A percentile compares a stretch with the other conserved stretches of the same genome.
Evolutionary conservation across 2,113 vertebrate genomes (phyloP).

Genomic region (Indicator indicator): DNA sequence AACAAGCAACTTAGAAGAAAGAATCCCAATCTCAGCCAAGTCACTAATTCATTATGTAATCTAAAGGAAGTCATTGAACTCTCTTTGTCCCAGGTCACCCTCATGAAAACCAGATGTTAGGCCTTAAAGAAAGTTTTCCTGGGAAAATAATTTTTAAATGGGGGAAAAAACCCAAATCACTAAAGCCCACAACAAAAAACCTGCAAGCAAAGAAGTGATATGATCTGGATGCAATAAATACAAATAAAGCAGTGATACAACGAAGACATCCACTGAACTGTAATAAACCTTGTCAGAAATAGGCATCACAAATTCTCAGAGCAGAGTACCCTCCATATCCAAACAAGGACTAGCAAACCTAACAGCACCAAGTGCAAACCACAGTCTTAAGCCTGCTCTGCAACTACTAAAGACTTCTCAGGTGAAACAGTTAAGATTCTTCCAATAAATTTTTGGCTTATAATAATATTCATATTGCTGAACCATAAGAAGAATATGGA

Average conservation of each 20-base stretch:
- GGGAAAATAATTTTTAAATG: slow-evolving; percentile 32
- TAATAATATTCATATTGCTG: background rate
- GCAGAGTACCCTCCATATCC: background rate
- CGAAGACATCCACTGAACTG: background rate
- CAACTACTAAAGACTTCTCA: background rate
- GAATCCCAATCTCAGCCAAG: background rate
- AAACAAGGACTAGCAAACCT: background rate
- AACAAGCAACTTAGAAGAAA: background rate
- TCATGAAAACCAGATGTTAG: slow-evolving; percentile 51
- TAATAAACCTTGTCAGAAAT: background rate
- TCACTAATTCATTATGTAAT: slow-evolving; percentile 22
- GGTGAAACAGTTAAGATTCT: background rate
- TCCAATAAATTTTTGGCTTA: background rate
- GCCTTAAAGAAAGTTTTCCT: slow-evolving; percentile 22
- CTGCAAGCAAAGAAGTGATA: background rate
- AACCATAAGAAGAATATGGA: background rate
- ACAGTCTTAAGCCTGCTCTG: background rate
- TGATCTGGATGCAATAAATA: background rate
- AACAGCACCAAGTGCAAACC: background rate
- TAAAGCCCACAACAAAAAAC: background rate
- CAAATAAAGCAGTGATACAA: background rate
- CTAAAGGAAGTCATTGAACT: slow-evolving; percentile 32
- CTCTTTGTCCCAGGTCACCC: slow-evolving; percentile 3
- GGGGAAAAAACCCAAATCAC: background rate
- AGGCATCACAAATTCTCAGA: background rate